Percentiles rank a stretch among this genome's conserved stretches.
Conservation (phyloP, 2,113 vertebrate genomes). For the Cebidichthys violaceus region DNA sequence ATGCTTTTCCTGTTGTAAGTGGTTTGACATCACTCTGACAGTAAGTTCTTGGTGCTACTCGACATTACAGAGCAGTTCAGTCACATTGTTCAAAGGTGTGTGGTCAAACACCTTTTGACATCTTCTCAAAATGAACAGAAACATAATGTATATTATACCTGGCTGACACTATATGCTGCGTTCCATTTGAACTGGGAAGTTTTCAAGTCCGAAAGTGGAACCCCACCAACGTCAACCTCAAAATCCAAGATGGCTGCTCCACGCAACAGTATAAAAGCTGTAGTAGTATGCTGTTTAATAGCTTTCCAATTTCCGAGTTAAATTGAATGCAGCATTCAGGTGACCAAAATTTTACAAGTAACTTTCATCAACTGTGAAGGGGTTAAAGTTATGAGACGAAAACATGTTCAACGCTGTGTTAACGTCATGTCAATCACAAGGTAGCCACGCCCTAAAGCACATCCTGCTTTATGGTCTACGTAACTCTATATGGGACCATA, state of each 20-base stretch:
- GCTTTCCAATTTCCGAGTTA: too few species aligned
- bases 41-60: constrained; percentile 16
- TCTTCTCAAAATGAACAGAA: neutral
- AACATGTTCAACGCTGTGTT: too few species aligned
- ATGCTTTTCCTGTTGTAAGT: constrained; percentile 22
- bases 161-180: neutral
- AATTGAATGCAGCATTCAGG: too few species aligned
- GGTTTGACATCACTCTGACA: constrained; percentile 32
- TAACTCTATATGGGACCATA: neutral
- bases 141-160: neutral
- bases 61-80: constrained; percentile 1
- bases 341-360: too few species aligned
- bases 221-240: neutral
- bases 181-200: neutral
- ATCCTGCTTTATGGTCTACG: too few species aligned
- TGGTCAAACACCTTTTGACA: neutral
- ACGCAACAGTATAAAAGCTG: neutral
- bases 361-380: too few species aligned
- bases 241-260: neutral
- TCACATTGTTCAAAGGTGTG: constrained; percentile 8
- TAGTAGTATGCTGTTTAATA: neutral
- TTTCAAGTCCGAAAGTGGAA: neutral
- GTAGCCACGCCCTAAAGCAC: too few species aligned
- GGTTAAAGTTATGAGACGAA: too few species aligned
- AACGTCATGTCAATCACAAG: too few species aligned